Base-by-base conservation (phyloP, 2,797 vertebrate species). In the Hylomyscus alleni region DNA sequence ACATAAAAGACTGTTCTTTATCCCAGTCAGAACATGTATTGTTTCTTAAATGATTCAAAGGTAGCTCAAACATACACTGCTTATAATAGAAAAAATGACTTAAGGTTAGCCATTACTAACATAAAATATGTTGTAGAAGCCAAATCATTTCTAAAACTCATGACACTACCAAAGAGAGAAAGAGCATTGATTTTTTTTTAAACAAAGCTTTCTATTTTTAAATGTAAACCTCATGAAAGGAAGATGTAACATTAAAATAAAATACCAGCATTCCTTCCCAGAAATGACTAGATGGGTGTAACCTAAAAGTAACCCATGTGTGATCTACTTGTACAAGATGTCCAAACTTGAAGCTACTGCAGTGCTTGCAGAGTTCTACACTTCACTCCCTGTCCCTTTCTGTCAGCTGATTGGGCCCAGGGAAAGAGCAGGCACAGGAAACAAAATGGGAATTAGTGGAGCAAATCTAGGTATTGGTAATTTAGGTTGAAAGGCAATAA, bases 121-220 rank as follows among this genome's bases (percentile, higher is more conserved):
- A 93, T 62, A 31, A 83, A 93, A 72, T 72, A 34, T 44, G 37
- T 67, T 89, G 81, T 87, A n/a, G 84, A 94, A 84, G 31, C 56
- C 72, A 95, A 96, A 85, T 93, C 87, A 56, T 67, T 88, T 80
- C 26, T 69, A 81, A 96, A 83, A 14, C 67, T 56, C 24, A 0
- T 89, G 37, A 93, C 73, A 60, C 56, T 87, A 73, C 72, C 90
- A 96, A 96, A 92, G 67, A 76, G 87, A 97, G 44, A 54, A n/a
- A 73, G 37, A 82, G 17, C 12, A 24, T 93, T 73, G 19, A 40
- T 6, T 8, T 93, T 95, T 47, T 34, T 73, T 76, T 76, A 95
- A 77, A 34, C 26, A 80, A 81, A 91, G 54, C 85, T 78, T 94
- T 78, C 75, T 93, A 75, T 54, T 56, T 91, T 3, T 29, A 89